Base-by-base conservation (phyloP, 2,888 invertebrate species). In the Cartodere bifasciata region DNA sequence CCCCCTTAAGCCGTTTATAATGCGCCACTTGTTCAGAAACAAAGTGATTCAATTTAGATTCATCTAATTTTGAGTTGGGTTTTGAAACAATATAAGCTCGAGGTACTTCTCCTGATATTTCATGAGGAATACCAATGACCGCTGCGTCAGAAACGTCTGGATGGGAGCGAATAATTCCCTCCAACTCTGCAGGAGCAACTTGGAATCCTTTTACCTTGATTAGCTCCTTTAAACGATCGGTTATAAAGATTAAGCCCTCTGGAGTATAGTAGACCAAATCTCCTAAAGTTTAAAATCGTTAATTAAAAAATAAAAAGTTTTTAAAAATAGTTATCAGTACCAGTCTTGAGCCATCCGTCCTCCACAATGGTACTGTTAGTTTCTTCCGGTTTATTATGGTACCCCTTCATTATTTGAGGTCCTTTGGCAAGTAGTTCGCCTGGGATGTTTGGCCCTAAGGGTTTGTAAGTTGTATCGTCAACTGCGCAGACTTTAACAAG, bases 111-210 rank as follows among this genome's bases (percentile, higher is more conserved):
- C 87, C 88, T 17, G 63, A 64, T 6, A 58, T 54, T 1, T 65
- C 58, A 49, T 86, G 73, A 1, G 77, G 73, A 10, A 83, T 56
- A 1, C 87, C 88, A 36, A 90, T 65, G 0, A 92, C 88, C 0
- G 82, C 90, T 1, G 79, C 84, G 46, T 92, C 91, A 7, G 65
- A 55, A 1, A 94, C 68, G 14, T 68, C 69, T 0, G 83, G 79
- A 56, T 84, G 80, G 23, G 70, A 67, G 35, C 80, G 67, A 2
- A 87, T 49, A 3, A 83, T 48, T 29, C 67, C 74, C 57, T 91
- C 91, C 14, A 91, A 55, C 56, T 91, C 91, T 1, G 90, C 88
- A 12, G 91, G 91, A 6, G 90, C 75, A 4, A 91, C 88, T 72
- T 87, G 72, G 47, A 64, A 72, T 2, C 65, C 74, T 55, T 71